phyloP scores from a whole-genome alignment of 2,113 vertebrate genomes.

The Cinclus mexicanus region DNA sequence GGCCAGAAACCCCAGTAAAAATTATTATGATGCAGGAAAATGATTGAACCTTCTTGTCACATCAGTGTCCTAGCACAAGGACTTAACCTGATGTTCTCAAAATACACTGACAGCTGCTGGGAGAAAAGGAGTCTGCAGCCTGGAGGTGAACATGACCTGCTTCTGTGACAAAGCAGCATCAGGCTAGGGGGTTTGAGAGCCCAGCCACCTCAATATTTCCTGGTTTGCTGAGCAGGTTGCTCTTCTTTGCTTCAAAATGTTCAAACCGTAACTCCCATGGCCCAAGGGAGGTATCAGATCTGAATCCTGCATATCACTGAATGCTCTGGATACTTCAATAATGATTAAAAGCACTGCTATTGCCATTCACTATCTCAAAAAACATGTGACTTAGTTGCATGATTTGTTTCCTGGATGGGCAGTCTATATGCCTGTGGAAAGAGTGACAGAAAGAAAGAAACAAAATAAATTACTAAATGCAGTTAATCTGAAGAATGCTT shows the following conservation, averaged over 20 bases:
- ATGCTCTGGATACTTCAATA: background rate
- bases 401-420: background rate
- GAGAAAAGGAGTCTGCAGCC: background rate
- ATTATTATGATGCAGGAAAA: background rate
- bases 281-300: background rate
- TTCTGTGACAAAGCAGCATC: rapidly evolving
- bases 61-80: background rate
- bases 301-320: background rate
- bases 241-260: background rate
- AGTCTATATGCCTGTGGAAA: background rate
- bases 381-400: background rate
- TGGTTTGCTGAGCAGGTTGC: background rate
- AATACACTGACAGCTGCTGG: background rate
- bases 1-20: background rate
- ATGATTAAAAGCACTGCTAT: background rate
- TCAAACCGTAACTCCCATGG: background rate
- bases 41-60: background rate
- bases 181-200: background rate
- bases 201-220: background rate
- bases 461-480: background rate
- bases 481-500: background rate
- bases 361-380: background rate
- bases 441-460: background rate
- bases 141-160: background rate
- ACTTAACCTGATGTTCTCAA: background rate